A percentile compares a stretch with the other conserved stretches of the same genome.
phyloP scores from a whole-genome alignment of 2,888 invertebrate genomes.

The Elegia similella region DNA sequence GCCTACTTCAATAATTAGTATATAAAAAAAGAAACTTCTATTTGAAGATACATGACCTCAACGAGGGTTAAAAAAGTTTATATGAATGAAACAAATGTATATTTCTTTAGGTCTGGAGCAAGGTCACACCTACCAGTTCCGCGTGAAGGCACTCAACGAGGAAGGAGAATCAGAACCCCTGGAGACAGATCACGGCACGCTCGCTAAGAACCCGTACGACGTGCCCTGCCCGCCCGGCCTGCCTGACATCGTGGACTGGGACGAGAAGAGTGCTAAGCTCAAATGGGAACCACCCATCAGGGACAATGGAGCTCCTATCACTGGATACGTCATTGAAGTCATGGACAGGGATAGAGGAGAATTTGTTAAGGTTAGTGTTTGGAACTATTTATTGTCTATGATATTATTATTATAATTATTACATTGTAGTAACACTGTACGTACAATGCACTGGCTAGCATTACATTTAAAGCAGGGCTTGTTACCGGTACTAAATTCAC shows the following conservation, averaged over 20 bases:
- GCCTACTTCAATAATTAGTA: no score
- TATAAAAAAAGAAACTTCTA: no score
- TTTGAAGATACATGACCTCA: no score
- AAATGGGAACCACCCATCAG: slow-evolving; percentile 95
- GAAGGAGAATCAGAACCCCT: slow-evolving; percentile 98
- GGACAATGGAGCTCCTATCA: slow-evolving; percentile 96
- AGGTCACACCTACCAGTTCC: slow-evolving; percentile 97
- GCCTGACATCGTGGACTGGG: slow-evolving; percentile 94
- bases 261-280: slow-evolving; percentile 93
- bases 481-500: no score
- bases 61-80: no score
- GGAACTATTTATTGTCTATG: no score
- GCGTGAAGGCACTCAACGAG: slow-evolving; percentile 97
- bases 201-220: slow-evolving; percentile 99
- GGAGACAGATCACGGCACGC: slow-evolving; percentile 91
- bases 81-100: no score
- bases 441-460: no score
- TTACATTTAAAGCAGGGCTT: no score
- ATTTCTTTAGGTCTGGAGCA: slow-evolving; percentile 89
- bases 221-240: slow-evolving; percentile 93
- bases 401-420: no score
- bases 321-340: slow-evolving; percentile 95
- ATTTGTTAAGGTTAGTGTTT: slow-evolving; percentile 85
- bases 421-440: no score
- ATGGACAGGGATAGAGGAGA: slow-evolving; percentile 93